Evolutionary conservation across 2,888 invertebrate species (phyloP).

Genomic region (Cephus rjabovi): DNA sequence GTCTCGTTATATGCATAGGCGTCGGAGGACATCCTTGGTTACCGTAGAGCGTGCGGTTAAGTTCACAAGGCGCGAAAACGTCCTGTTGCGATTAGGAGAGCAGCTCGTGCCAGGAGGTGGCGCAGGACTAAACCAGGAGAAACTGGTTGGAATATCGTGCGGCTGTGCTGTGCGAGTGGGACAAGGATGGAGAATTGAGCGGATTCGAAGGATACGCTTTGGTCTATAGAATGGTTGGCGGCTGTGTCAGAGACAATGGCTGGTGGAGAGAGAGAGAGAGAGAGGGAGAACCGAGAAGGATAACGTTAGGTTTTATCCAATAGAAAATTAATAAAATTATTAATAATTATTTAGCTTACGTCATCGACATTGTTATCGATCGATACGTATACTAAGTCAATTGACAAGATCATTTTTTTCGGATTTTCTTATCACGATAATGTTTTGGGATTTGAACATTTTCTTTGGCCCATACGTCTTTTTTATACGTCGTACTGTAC

Average conservation of each 20-base stretch:
- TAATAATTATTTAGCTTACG: not conserved
- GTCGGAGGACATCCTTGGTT: not conserved
- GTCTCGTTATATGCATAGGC: not conserved
- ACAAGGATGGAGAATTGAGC: constrained; percentile 22
- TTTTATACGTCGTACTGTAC: not conserved
- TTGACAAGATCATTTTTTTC: not conserved
- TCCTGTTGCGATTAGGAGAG: constrained; percentile 62
- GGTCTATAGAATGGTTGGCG: constrained; percentile 26
- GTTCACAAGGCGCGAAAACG: constrained; percentile 57
- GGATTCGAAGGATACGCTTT: constrained; percentile 21
- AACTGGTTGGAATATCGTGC: constrained; percentile 30
- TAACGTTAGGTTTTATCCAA: not conserved
- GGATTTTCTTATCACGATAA: too few species aligned
- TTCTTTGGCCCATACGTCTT: not conserved
- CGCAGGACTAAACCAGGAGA: constrained; percentile 56
- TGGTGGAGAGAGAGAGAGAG: not conserved
- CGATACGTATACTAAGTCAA: not conserved
- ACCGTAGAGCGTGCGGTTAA: constrained; percentile 31
- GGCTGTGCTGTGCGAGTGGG: constrained; percentile 26
- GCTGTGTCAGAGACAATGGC: constrained; percentile 19
- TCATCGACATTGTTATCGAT: not conserved
- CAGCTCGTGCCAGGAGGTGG: constrained; percentile 56
- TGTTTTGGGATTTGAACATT: not conserved
- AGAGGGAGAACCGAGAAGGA: not conserved
- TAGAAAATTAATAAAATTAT: not conserved